Evolutionary conservation across 2,888 invertebrate genomes (phyloP), one percentile per base, ranked within the genome.

Genomic region (Mimas tiliae): DNA sequence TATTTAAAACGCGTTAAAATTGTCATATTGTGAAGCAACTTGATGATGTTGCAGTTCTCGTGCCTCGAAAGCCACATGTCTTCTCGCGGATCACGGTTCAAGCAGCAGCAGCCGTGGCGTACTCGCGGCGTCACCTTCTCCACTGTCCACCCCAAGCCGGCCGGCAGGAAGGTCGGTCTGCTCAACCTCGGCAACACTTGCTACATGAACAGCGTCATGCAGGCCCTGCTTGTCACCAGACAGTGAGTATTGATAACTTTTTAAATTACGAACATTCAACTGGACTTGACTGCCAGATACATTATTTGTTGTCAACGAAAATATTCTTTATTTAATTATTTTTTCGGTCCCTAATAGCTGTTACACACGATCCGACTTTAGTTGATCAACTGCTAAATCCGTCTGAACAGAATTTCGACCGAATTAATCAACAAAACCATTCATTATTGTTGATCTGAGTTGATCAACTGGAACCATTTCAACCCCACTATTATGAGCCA

Each of bases 141-240:
- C 66, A 77, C 74, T n/a, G 77, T 77, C 14, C 81, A 73, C 70
- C 74, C 77, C 0, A 82, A 83, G 69, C 78, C 85, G 8, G 63
- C 69, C 42, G 91, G 91, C 69, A 76, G 83, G 38, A 95, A 96
- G 90, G 96, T 97, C 6, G 98, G 98, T 1, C 94, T 98, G 27
- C 94, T 95, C 50, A 98, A 98, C 91, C 93, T 97, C 51, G 97
- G 98, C 38, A 98, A 98, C 80, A 98, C 98, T 0, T 98, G 98
- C 85, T 98, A 97, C 78, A 96, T 98, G 96, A 98, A 98, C 88
- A 97, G 97, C 82, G 96, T 97, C 1, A 88, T 98, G 68, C 98
- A 98, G 85, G 97, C 97, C 0, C 90, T 98, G 51, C 96, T 96
- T 66, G 96, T 97, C 95, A 97, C 97, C 34, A 96, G 95, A 84